A percentile compares a stretch with the other conserved stretches of the same genome.
Conservation (phyloP, 2,113 vertebrate species). For the Hemiprocne comata region DNA sequence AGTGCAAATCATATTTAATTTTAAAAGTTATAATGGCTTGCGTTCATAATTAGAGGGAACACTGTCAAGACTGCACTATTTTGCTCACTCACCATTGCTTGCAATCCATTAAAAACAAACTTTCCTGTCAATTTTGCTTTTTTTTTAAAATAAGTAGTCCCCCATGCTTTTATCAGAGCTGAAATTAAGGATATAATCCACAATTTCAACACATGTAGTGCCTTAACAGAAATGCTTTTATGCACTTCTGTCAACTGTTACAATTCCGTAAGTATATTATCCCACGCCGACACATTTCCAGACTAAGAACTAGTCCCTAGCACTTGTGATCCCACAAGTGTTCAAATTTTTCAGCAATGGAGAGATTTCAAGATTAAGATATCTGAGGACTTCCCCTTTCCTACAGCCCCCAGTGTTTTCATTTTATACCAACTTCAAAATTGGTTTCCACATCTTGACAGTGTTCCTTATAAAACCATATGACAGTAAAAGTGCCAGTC, state of each 20-base stretch:
- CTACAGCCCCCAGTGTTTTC: conserved; percentile 66
- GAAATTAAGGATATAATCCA: conserved; percentile 62
- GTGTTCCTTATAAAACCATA: conserved; percentile 82
- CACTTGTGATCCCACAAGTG: conserved; percentile 76
- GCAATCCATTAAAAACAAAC: conserved; percentile 54
- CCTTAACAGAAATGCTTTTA: conserved; percentile 59
- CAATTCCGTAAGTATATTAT: background rate
- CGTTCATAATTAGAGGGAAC: conserved; percentile 83
- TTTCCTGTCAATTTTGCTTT: conserved; percentile 43
- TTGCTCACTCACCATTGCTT: conserved; percentile 76
- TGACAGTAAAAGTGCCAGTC: conserved; percentile 84
- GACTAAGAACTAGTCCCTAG: conserved; percentile 49
- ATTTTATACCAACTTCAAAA: conserved; percentile 42
- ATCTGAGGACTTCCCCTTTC: conserved; percentile 52
- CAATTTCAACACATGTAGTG: conserved; percentile 56
- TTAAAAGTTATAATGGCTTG: conserved; percentile 86
- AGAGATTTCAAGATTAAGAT: conserved; percentile 63
- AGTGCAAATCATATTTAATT: conserved; percentile 88
- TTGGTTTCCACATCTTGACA: conserved; percentile 81
- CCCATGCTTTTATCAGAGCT: conserved; percentile 33
- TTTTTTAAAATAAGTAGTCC: background rate
- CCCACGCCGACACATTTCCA: background rate
- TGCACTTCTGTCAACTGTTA: conserved; percentile 30
- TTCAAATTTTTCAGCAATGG: conserved; percentile 72
- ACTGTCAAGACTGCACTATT: conserved; percentile 80